Conservation (phyloP, 2,888 invertebrate genomes). For the Acleris cristana region DNA sequence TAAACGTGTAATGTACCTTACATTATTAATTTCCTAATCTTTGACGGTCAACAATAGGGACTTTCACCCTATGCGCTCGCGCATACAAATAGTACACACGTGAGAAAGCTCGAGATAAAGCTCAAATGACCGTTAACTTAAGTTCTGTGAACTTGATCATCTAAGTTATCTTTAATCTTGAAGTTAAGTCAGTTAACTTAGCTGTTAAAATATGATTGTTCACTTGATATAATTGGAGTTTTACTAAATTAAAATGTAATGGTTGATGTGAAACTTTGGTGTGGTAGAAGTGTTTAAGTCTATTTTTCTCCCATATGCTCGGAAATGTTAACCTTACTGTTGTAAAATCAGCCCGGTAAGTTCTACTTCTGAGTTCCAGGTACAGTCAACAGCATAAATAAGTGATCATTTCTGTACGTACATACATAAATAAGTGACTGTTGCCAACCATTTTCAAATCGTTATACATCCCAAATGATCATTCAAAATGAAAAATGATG, state of each 20-base stretch:
- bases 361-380: no score
- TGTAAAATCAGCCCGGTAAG: no score
- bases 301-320: no score
- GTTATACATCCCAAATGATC: no score
- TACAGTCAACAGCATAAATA: no score
- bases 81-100: slow-evolving; percentile 67
- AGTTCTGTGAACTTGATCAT: slow-evolving; percentile 33
- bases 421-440: no score
- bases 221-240: background rate
- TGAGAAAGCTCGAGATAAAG: slow-evolving; percentile 69
- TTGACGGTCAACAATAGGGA: slow-evolving; percentile 51
- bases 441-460: no score
- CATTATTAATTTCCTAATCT: slow-evolving; percentile 43
- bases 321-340: no score
- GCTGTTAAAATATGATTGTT: slow-evolving; percentile 3
- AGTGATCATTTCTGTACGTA: no score
- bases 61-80: slow-evolving; percentile 59
- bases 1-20: slow-evolving; percentile 37
- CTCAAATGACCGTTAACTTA: slow-evolving; percentile 59
- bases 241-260: background rate
- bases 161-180: slow-evolving; percentile 37
- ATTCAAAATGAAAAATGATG: no score
- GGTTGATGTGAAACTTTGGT: no score
- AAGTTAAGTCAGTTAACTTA: slow-evolving; percentile 1
- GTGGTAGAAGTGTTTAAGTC: no score